These are phyloP conservation scores for Esox niger DNA, from an alignment of 2,113 vertebrate species.

Conservation along the genomic window DNA sequence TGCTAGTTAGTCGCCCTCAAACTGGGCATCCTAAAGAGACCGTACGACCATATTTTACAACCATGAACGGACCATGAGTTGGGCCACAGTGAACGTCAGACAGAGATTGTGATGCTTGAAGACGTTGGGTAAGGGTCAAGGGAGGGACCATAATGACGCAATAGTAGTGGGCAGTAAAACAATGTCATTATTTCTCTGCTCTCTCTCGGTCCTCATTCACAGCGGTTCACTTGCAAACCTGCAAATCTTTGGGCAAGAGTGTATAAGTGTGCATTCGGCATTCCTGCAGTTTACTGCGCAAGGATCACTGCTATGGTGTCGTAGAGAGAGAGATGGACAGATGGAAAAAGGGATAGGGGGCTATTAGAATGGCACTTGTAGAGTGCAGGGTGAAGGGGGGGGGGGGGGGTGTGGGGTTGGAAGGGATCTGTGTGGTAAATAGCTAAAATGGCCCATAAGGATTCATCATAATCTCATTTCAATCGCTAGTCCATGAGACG, in stretches of 20 bases:
- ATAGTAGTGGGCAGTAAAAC: constrained; percentile 26
- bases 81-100: constrained; percentile 40
- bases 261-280: constrained; percentile 64
- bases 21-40: constrained; percentile 49
- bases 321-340: constrained; percentile 19
- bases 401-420: too few species aligned
- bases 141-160: constrained; percentile 47
- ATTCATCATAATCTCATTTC: constrained; percentile 45
- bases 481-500: constrained; percentile 43
- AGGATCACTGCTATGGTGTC: constrained; percentile 57
- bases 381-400: constrained; percentile 7
- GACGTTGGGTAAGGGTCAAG: constrained; percentile 22
- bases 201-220: constrained; percentile 57
- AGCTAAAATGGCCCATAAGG: constrained; percentile 33
- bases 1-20: constrained; percentile 41
- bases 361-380: constrained; percentile 26
- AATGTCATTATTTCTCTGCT: constrained; percentile 40
- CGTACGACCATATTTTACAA: constrained; percentile 64
- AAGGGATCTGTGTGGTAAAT: constrained; percentile 29
- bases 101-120: constrained; percentile 40
- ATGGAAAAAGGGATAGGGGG: neutral
- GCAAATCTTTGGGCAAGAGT: constrained; percentile 73
- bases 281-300: constrained; percentile 59
- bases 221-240: constrained; percentile 67
- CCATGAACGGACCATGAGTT: constrained; percentile 46